Conservation (phyloP, 2,888 invertebrate species). For the Sussaba pulchella region DNA sequence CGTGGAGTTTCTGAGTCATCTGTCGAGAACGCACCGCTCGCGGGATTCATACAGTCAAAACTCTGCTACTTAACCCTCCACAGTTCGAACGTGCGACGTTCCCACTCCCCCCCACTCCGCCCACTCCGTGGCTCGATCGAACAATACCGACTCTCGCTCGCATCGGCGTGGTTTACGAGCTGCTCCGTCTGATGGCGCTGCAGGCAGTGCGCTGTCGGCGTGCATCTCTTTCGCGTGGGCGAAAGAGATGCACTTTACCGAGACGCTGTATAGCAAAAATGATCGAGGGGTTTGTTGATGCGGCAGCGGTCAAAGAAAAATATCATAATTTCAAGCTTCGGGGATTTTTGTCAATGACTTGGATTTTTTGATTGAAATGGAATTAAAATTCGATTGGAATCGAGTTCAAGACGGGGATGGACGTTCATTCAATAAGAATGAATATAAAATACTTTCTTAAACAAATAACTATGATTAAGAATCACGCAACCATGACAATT, state of each 20-base stretch:
- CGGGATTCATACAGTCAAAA: conserved; percentile 25
- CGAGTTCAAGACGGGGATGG: no score
- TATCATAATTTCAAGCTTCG: no score
- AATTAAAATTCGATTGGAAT: no score
- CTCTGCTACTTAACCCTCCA: background rate
- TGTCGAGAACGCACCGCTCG: conserved; percentile 31
- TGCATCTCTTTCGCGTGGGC: background rate
- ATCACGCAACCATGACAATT: no score
- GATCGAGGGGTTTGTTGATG: no score
- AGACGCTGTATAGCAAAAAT: no score
- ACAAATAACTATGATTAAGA: no score
- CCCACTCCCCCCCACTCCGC: background rate
- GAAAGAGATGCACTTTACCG: background rate
- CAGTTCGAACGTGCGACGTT: background rate
- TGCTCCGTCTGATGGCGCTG: background rate
- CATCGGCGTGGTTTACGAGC: background rate
- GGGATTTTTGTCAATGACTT: no score
- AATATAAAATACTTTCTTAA: no score
- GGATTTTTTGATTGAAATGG: no score
- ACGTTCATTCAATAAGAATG: no score
- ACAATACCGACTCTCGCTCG: background rate
- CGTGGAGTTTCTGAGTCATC: conserved; percentile 55
- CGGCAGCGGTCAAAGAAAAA: no score
- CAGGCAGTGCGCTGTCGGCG: background rate
- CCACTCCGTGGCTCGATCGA: conserved; percentile 14